phyloP scores from a whole-genome alignment of 2,888 invertebrate species.

The Lycia hirtaria region DNA sequence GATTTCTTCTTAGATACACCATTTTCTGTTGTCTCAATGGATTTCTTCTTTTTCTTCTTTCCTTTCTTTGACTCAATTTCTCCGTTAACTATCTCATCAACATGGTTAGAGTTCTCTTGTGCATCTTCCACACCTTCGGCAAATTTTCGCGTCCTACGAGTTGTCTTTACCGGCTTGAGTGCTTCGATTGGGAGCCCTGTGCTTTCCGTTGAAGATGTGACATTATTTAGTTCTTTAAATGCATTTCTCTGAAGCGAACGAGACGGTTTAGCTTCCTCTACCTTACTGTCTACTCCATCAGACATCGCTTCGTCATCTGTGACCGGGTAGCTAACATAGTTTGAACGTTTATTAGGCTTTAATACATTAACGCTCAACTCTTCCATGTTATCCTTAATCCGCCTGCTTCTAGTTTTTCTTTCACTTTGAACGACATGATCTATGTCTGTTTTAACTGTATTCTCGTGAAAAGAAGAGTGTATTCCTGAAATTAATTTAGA shows the following conservation, averaged over 20 bases:
- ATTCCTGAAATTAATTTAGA: conserved; percentile 59
- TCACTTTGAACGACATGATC: conserved; percentile 52
- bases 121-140: conserved; percentile 41
- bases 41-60: conserved; percentile 46
- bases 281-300: conserved; percentile 32
- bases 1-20: conserved; percentile 48
- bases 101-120: conserved; percentile 34
- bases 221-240: conserved; percentile 58
- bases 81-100: conserved; percentile 35
- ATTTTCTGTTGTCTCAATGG: conserved; percentile 29
- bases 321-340: conserved; percentile 72
- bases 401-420: conserved; percentile 63
- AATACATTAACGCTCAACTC: conserved; percentile 37
- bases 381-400: conserved; percentile 56
- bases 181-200: conserved; percentile 35
- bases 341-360: conserved; percentile 59
- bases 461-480: conserved; percentile 58
- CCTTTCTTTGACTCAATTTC: conserved; percentile 47
- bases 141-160: conserved; percentile 56
- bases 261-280: conserved; percentile 36
- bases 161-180: conserved; percentile 49
- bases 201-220: conserved; percentile 33
- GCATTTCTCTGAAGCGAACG: conserved; percentile 53
- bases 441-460: conserved; percentile 32
- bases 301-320: conserved; percentile 53